These are phyloP conservation scores for Naso thynnoides DNA, from an alignment of 2,797 vertebrate species.

Conservation along the genomic window DNA sequence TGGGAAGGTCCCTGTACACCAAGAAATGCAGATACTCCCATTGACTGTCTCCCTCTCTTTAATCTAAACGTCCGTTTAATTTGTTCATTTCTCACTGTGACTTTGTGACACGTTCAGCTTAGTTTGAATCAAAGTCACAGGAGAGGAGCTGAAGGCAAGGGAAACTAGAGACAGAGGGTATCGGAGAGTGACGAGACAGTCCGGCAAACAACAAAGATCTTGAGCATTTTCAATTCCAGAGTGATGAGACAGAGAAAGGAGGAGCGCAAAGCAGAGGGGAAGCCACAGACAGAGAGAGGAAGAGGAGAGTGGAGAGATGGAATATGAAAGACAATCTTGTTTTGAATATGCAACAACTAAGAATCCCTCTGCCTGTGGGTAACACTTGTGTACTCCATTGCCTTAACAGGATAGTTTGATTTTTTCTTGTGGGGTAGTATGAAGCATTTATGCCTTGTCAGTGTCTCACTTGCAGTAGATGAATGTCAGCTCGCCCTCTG, in stretches of 20 bases:
- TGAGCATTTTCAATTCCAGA: conserved; percentile 31
- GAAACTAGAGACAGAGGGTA: conserved; percentile 3
- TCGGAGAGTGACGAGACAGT: conserved; percentile 25
- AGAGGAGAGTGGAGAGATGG: conserved; percentile 26
- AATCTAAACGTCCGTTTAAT: conserved; percentile 77
- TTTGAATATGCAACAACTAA: conserved; percentile 48
- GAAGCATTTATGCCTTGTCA: no score
- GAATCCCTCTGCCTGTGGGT: conserved; percentile 44
- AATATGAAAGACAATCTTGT: conserved; percentile 48
- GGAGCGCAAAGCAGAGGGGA: conserved; percentile 8
- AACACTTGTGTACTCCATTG: conserved; percentile 53
- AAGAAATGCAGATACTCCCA: conserved; percentile 51
- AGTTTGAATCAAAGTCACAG: conserved; percentile 74
- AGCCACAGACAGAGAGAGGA: conserved; percentile 7
- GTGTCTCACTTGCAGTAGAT: no score
- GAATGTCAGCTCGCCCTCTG: no score
- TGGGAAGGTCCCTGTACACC: conserved; percentile 43
- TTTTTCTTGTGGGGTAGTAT: no score
- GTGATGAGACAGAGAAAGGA: conserved; percentile 53
- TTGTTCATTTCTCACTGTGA: conserved; percentile 68
- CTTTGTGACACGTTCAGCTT: conserved; percentile 70
- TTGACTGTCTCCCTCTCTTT: conserved; percentile 54
- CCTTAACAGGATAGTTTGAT: conserved; percentile 35
- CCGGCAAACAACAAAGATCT: conserved; percentile 48
- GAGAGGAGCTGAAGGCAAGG: conserved; percentile 41